Evolutionary conservation across 2,797 vertebrate species (phyloP).

Genomic region (Threskiornis aethiopicus): DNA sequence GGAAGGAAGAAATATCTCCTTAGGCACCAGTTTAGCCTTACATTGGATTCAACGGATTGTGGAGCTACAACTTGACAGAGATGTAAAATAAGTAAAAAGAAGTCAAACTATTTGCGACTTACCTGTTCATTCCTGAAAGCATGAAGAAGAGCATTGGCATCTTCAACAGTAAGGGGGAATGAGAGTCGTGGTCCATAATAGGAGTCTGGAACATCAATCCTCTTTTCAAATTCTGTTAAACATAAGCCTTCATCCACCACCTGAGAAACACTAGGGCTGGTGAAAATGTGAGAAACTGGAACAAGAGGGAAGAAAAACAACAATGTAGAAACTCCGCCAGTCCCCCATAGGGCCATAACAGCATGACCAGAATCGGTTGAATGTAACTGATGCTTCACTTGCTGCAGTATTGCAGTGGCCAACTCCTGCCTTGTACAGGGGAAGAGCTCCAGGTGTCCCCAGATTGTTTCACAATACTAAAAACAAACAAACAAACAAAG

Average conservation of each 20-base stretch:
- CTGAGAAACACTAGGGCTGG: conserved; percentile 68
- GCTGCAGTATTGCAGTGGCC: background rate
- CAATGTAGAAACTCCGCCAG: background rate
- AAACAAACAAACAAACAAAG: background rate
- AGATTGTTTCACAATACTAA: background rate
- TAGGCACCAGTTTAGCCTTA: background rate
- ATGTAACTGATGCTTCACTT: background rate
- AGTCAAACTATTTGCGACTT: conserved; percentile 5
- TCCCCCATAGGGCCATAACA: background rate
- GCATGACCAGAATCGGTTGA: background rate
- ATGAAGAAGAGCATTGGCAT: conserved; percentile 83
- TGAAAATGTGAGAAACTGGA: conserved; percentile 81
- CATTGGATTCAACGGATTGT: background rate
- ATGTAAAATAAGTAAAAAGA: background rate
- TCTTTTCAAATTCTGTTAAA: conserved; percentile 73
- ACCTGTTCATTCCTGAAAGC: conserved; percentile 89
- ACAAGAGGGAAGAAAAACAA: conserved; percentile 29
- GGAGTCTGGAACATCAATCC: conserved; percentile 83
- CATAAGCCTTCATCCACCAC: conserved; percentile 54
- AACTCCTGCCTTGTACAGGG: background rate
- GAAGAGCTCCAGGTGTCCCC: background rate
- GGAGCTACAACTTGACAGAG: background rate
- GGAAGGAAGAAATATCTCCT: background rate
- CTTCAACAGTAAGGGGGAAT: conserved; percentile 86
- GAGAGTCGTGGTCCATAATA: conserved; percentile 88